These are phyloP conservation scores for Excalfactoria chinensis DNA, from an alignment of 2,113 vertebrate genomes.

Conservation along the genomic window DNA sequence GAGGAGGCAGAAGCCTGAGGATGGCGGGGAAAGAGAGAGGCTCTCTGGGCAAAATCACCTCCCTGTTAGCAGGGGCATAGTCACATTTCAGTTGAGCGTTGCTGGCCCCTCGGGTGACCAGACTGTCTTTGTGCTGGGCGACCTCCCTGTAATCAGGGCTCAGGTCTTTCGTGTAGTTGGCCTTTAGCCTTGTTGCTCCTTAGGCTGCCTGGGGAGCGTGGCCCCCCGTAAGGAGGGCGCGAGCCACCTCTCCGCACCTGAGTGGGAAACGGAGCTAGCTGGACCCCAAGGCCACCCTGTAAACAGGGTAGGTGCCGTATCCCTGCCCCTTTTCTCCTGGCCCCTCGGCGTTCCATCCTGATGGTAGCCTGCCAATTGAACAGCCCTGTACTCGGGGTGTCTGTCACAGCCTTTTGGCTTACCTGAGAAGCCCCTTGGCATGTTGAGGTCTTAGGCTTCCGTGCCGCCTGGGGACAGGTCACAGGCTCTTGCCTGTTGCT, in stretches of 20 bases:
- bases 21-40: too few species aligned
- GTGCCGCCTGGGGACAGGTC: background rate
- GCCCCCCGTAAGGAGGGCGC: background rate
- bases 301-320: background rate
- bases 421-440: background rate
- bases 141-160: too few species aligned
- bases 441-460: background rate
- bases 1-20: too few species aligned
- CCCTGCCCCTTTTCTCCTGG: background rate
- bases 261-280: background rate
- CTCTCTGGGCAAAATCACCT: too few species aligned
- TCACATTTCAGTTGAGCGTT: too few species aligned
- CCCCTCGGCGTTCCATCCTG: too few species aligned
- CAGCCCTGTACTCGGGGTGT: too few species aligned
- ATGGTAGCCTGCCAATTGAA: too few species aligned
- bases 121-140: background rate
- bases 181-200: too few species aligned
- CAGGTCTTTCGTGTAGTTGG: background rate
- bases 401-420: background rate
- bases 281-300: background rate
- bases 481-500: background rate
- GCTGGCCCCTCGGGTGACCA: fast-evolving
- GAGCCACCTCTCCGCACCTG: background rate
- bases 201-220: background rate
- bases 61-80: too few species aligned